Percentiles rank a stretch among this genome's conserved stretches.
phyloP scores from a whole-genome alignment of 2,888 invertebrate species.

The Phania funesta region DNA sequence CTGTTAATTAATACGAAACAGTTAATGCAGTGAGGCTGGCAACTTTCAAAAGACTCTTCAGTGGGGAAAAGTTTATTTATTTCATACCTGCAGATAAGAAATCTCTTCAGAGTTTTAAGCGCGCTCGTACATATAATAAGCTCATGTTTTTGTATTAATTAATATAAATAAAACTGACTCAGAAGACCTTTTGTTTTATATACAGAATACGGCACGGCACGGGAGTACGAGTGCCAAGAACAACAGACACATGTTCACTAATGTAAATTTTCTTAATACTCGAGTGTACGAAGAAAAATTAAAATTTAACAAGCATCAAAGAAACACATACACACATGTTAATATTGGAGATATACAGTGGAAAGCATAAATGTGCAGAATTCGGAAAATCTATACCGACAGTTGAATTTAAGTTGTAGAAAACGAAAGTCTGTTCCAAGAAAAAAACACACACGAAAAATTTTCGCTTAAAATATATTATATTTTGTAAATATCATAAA shows the following conservation, averaged over 20 bases:
- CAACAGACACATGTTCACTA: neutral
- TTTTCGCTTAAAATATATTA: too few species aligned
- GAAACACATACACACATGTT: neutral
- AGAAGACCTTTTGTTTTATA: slow-evolving; percentile 43
- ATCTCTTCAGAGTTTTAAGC: slow-evolving; percentile 49
- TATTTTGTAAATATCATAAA: too few species aligned
- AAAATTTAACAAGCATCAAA: slow-evolving; percentile 44
- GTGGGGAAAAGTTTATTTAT: slow-evolving; percentile 4
- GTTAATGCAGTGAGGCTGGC: slow-evolving; percentile 45
- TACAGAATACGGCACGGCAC: neutral
- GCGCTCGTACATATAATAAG: slow-evolving; percentile 56
- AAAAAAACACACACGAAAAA: too few species aligned
- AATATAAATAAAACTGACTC: slow-evolving; percentile 57
- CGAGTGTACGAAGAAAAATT: slow-evolving; percentile 9
- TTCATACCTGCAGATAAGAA: slow-evolving; percentile 50
- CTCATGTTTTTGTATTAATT: slow-evolving; percentile 64
- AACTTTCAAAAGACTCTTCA: slow-evolving; percentile 41
- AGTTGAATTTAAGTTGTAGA: too few species aligned
- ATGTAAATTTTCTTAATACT: slow-evolving; percentile 27
- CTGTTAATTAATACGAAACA: slow-evolving; percentile 51
- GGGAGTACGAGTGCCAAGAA: slow-evolving; percentile 6
- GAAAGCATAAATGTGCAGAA: too few species aligned
- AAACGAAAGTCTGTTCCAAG: too few species aligned
- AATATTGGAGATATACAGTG: slow-evolving; percentile 1
- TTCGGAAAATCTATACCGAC: too few species aligned